Percentiles rank a stretch among this genome's conserved stretches.
Conservation (phyloP, 1,140 invertebrate species). For the Tyrophagus putrescentiae region DNA sequence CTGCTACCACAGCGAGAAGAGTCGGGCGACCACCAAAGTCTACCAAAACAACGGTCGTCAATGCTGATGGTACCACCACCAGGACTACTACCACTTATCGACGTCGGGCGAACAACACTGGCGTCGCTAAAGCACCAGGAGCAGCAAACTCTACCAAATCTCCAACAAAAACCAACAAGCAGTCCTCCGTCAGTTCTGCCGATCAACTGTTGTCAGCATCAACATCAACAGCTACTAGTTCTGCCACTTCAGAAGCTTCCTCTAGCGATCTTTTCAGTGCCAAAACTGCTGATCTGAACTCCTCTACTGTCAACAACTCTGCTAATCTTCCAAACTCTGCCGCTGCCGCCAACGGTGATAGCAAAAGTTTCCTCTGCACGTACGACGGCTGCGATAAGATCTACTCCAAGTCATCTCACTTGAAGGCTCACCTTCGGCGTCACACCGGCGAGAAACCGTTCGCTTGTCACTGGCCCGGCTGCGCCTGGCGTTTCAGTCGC, state of each 20-base stretch:
- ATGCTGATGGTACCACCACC: no score
- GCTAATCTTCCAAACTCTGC: no score
- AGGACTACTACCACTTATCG: no score
- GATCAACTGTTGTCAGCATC: not conserved
- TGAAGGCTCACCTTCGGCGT: conserved; percentile 78
- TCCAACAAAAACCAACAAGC: not conserved
- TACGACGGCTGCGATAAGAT: conserved; percentile 46
- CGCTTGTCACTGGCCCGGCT: conserved; percentile 72
- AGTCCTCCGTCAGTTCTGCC: no score
- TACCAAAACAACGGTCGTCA: no score
- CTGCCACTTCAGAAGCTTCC: not conserved
- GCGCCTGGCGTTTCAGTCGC: conserved; percentile 68
- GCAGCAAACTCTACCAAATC: not conserved
- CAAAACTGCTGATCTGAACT: no score
- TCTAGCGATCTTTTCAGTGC: not conserved
- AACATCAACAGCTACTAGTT: not conserved
- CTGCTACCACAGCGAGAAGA: no score
- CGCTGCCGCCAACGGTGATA: conserved; percentile 18
- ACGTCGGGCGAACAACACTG: not conserved
- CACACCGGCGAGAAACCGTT: conserved; percentile 63
- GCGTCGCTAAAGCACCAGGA: not conserved
- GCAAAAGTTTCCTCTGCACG: conserved; percentile 48
- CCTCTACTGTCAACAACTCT: no score
- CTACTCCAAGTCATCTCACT: conserved; percentile 83
- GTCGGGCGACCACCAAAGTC: no score